Conservation (phyloP, 2,113 vertebrate species). For the Eurystomus gularis region DNA sequence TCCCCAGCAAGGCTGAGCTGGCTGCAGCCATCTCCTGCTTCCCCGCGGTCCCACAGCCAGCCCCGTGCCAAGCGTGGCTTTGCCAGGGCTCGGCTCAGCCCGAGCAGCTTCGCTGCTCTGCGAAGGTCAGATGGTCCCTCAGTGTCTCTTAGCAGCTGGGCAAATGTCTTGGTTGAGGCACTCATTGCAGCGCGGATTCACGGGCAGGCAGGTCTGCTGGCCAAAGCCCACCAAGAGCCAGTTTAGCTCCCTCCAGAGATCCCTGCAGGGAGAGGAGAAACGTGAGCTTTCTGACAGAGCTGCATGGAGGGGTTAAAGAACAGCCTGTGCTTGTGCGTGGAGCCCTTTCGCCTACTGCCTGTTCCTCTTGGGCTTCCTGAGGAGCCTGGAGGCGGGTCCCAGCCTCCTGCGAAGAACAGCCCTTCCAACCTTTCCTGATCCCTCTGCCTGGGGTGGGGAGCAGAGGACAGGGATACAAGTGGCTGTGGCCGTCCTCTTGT, state of each 20-base stretch:
- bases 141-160: constrained; percentile 75
- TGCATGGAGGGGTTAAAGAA: neutral
- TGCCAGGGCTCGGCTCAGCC: no score
- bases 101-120: neutral
- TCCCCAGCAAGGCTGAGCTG: no score
- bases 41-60: no score
- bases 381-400: neutral
- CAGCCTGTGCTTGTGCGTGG: neutral
- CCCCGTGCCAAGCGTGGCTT: no score
- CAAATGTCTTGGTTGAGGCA: constrained; percentile 90
- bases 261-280: constrained; percentile 70
- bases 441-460: neutral
- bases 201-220: constrained; percentile 91
- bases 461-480: neutral
- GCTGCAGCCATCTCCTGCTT: no score
- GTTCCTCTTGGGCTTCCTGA: neutral
- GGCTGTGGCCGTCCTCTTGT: neutral
- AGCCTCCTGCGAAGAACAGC: neutral
- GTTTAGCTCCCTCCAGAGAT: constrained; percentile 93
- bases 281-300: neutral
- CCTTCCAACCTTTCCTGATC: neutral
- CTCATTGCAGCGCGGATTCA: constrained; percentile 81
- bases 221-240: constrained; percentile 95
- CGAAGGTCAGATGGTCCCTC: neutral
- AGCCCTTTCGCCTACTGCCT: neutral